These are phyloP conservation scores for Dascillus cervinus DNA, from an alignment of 2,888 invertebrate species.

Conservation along the genomic window DNA sequence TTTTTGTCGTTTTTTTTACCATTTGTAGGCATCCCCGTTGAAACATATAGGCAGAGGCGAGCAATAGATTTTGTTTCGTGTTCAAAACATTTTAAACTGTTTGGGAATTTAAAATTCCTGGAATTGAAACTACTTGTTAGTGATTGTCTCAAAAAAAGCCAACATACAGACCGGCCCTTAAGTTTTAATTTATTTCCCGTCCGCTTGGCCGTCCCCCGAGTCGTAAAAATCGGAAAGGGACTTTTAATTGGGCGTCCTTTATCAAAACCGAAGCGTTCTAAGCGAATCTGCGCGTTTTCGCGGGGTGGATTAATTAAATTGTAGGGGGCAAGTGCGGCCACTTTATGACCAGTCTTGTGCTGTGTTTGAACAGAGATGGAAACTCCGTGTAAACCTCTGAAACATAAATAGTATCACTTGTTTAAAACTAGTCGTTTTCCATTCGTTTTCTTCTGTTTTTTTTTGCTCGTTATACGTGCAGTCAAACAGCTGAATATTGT, in stretches of 20 bases:
- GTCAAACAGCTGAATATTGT: slow-evolving; percentile 4
- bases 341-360: slow-evolving; percentile 7
- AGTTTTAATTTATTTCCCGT: slow-evolving; percentile 5
- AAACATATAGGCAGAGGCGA: slow-evolving; percentile 37
- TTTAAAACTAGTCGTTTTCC: slow-evolving; percentile 19
- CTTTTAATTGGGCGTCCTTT: too few relatives aligned
- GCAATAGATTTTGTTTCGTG: slow-evolving; percentile 43
- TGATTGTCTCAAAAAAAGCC: slow-evolving; percentile 37
- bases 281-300: too few relatives aligned
- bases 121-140: slow-evolving; percentile 43
- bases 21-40: too few relatives aligned
- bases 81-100: slow-evolving; percentile 43
- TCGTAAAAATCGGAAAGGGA: too few relatives aligned
- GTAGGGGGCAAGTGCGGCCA: too few relatives aligned
- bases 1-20: slow-evolving; percentile 33
- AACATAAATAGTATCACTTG: slow-evolving; percentile 22
- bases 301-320: too few relatives aligned
- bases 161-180: slow-evolving; percentile 14
- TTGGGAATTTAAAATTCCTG: slow-evolving; percentile 41
- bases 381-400: slow-evolving; percentile 16
- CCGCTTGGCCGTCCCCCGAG: too few relatives aligned
- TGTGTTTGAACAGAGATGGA: slow-evolving; percentile 7
- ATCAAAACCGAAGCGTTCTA: too few relatives aligned
- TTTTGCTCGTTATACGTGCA: slow-evolving; percentile 10
- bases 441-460: slow-evolving; percentile 12